phyloP scores from a whole-genome alignment of 2,888 invertebrate genomes.

The Strigamia transsilvanica region DNA sequence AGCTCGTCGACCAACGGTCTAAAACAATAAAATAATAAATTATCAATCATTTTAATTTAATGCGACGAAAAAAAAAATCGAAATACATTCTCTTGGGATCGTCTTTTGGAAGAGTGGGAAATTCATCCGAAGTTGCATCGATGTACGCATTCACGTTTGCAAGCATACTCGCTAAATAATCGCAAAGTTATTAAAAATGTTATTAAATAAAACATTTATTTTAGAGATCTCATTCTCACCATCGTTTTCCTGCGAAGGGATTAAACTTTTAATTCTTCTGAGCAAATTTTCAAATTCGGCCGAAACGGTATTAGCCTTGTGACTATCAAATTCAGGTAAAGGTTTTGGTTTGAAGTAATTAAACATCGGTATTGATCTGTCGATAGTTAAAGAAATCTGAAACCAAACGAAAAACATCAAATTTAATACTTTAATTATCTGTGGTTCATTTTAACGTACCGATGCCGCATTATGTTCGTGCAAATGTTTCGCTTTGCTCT shows the following conservation, averaged over 20 bases:
- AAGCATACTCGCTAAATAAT: constrained; percentile 51
- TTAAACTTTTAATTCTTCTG: constrained; percentile 59
- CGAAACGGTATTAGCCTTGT: constrained; percentile 78
- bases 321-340: constrained; percentile 82
- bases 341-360: constrained; percentile 81
- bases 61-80: not conserved
- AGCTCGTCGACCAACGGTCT: constrained; percentile 69
- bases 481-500: constrained; percentile 73
- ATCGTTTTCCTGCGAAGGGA: not conserved
- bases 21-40: constrained; percentile 54
- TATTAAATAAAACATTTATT: not conserved
- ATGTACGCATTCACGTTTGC: constrained; percentile 67
- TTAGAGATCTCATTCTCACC: not conserved
- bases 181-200: not conserved
- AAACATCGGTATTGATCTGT: constrained; percentile 65
- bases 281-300: constrained; percentile 70
- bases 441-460: constrained; percentile 61
- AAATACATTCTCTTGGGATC: constrained; percentile 8
- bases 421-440: not conserved
- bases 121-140: constrained; percentile 69
- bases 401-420: constrained; percentile 64
- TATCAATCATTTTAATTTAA: not conserved
- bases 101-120: constrained; percentile 64
- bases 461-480: constrained; percentile 79
- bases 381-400: constrained; percentile 63